Evolutionary conservation across 2,797 vertebrate genomes (phyloP), one percentile per base, ranked within the genome.

Genomic region (Percopsis omiscomaycus): DNA sequence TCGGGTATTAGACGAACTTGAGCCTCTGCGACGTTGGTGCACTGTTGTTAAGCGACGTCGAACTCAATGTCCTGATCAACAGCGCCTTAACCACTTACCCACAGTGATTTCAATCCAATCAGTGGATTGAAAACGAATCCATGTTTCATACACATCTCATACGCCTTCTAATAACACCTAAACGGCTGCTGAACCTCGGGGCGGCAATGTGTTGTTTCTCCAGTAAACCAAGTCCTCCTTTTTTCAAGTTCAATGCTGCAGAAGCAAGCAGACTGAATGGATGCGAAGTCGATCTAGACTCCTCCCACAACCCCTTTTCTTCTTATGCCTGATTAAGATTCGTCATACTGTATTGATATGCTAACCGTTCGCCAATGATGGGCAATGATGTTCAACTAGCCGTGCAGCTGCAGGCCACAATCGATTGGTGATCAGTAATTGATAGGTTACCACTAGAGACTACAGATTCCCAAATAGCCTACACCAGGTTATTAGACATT

Each of bases 211-310:
- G 74, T 61, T 49, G 60, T 44, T 73, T 62, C 53, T 76, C 71
- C 74, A 73, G 55, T 55, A 47, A 55, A 50, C 53, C 45, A 58
- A 58, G 51, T 66, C 62, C 68, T 30, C 48, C 46, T 22, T 44
- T 56, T 57, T 29, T 44, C 74, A 81, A 86, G 82, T 89, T 88
- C 84, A 84, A 71, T 80, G 89, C 88, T 82, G 91, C 92, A 80
- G 90, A 84, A 86, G 82, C 49, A 15, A 51, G 79, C 82, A 16
- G 75, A 80, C 87, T 92, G 91, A 90, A 90, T 81, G 86, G 76
- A 91, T 83, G 81, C 83, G 68, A 77, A 89, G 87, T 90, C 86
- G 88, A 73, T 28, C 44, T 50, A 87, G 82, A 77, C 89, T 89
- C 88, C 91, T 73, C 86, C 85, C 60, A 60, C 47, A 47, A 0